Evolutionary conservation across 2,888 invertebrate species (phyloP), one percentile per base, ranked within the genome.

Genomic region (Isoperla grammatica): DNA sequence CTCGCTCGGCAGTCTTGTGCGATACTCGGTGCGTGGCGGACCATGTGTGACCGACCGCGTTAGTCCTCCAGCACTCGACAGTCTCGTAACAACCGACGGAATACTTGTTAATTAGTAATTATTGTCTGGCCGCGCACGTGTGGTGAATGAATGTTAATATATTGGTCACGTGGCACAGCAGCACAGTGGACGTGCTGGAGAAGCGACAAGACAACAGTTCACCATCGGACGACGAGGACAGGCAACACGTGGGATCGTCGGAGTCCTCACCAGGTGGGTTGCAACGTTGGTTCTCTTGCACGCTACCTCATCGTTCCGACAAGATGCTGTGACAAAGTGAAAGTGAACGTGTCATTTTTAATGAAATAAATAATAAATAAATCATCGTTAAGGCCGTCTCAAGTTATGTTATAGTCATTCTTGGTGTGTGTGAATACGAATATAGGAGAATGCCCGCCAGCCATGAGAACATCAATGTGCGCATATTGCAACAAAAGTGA

Each of bases 1-100:
- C 43, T 43, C 48, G 9, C 22, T 40, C 48, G 29, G 42, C 61
- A 63, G 64, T 64, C 59, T 60, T 53, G 64, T 63, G 61, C 61
- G 40, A 37, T 55, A 54, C 60, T 48, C 49, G 22, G 49, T 13
- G 4, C 29, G 29, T 15, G 49, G 15, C 22, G 29, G 49, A 29
- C 15, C 49, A 35, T 49, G 49, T 49, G 49, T 15, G 29, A 6
- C 29, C n/a, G n/a, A n/a, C n/a, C n/a, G n/a, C n/a, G n/a, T n/a
- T n/a, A n/a, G n/a, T n/a, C n/a, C n/a, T n/a, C n/a, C n/a, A n/a
- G n/a, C n/a, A n/a, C n/a, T 48, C 48, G 48, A 17, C 22, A 48
- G n/a, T 23, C 3, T 43, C 43, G 2, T 2, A 4, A 17, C 17
- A 43, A 9, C 43, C 13, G 43, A 17, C 43, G 43, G 2, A 20